Conservation (phyloP, 1,140 invertebrate species). For the Choristoneura fumiferana region DNA sequence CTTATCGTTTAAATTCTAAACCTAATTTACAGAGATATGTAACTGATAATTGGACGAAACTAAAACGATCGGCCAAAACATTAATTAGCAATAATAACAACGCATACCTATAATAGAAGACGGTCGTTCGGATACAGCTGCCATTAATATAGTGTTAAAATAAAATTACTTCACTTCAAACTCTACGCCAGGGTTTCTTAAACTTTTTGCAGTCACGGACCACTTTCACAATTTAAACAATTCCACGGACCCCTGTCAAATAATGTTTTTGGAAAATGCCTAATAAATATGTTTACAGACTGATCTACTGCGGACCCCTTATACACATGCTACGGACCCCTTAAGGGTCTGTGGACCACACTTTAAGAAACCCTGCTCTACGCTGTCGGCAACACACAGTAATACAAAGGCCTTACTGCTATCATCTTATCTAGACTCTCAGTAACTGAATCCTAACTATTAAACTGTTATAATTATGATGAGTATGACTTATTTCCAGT, state of each 20-base stretch:
- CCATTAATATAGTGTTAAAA: too few relatives aligned
- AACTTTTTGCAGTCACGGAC: too few relatives aligned
- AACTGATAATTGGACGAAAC: conserved; percentile 17
- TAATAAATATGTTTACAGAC: too few relatives aligned
- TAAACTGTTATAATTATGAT: conserved; percentile 11
- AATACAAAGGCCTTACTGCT: not conserved
- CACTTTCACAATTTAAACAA: too few relatives aligned
- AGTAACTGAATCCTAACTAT: conserved; percentile 4
- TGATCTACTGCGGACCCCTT: too few relatives aligned
- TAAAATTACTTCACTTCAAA: too few relatives aligned
- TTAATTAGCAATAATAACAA: conserved; percentile 6
- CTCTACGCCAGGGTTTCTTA: too few relatives aligned
- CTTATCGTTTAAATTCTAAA: not conserved
- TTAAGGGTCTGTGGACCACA: too few relatives aligned
- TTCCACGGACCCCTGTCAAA: too few relatives aligned
- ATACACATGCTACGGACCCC: too few relatives aligned
- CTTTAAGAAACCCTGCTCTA: too few relatives aligned
- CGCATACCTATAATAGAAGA: not conserved
- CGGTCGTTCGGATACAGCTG: conserved; percentile 5
- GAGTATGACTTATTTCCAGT: conserved; percentile 23
- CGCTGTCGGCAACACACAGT: not conserved
- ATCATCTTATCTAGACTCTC: not conserved
- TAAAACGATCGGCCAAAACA: conserved; percentile 12
- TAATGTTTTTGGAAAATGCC: too few relatives aligned
- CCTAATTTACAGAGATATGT: conserved; percentile 14